Conservation (phyloP, 1,140 invertebrate species). For the Eriosoma lanigerum region DNA sequence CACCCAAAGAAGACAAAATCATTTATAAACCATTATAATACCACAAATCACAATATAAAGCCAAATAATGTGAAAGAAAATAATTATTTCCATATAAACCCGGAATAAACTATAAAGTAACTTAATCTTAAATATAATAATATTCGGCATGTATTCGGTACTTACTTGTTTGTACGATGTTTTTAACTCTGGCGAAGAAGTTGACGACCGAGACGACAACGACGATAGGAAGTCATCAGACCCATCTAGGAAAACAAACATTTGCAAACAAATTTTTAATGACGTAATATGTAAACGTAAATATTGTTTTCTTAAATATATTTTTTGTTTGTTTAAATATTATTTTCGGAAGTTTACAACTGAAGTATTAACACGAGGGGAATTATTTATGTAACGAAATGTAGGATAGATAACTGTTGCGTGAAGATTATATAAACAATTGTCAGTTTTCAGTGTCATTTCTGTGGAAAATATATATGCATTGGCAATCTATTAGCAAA, state of each 20-base stretch:
- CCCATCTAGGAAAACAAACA: slow-evolving; percentile 41
- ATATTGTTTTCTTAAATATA: too few species aligned
- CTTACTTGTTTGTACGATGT: slow-evolving; percentile 44
- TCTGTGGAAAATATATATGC: not conserved
- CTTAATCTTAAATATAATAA: too few species aligned
- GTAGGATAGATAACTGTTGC: not conserved
- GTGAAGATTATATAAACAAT: slow-evolving; percentile 34
- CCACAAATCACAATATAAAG: too few species aligned
- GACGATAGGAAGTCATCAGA: slow-evolving; percentile 48
- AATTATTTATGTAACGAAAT: slow-evolving; percentile 40
- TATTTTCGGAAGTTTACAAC: not conserved
- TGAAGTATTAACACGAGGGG: not conserved
- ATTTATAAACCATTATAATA: too few species aligned
- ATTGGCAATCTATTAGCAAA: not conserved
- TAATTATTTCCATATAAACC: too few species aligned
- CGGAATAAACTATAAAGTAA: too few species aligned
- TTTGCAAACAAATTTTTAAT: not conserved
- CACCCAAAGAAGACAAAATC: too few species aligned
- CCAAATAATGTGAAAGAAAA: too few species aligned
- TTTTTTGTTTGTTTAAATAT: too few species aligned
- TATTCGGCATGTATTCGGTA: too few species aligned
- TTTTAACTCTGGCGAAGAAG: slow-evolving; percentile 45
- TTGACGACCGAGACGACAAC: slow-evolving; percentile 41
- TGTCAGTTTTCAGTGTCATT: slow-evolving; percentile 4
- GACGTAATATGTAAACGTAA: not conserved